These are phyloP conservation scores for Phoxinus dragarum DNA, from an alignment of 2,797 vertebrate genomes.

Conservation along the genomic window DNA sequence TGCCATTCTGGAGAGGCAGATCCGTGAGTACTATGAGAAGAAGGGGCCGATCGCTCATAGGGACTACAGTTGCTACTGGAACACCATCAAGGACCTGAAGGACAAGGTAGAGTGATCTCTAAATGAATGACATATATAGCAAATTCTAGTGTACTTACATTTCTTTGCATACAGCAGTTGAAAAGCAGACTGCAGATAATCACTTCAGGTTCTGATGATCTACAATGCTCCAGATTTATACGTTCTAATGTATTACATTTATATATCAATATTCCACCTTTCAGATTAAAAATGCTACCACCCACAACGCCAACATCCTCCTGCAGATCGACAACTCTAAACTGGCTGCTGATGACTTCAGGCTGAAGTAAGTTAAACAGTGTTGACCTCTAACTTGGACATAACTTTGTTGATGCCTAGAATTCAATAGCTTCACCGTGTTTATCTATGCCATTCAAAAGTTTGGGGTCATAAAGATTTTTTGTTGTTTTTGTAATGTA, in stretches of 20 bases:
- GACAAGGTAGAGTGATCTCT: conserved; percentile 82
- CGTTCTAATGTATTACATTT: background rate
- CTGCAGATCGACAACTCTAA: conserved; percentile 92
- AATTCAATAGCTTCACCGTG: background rate
- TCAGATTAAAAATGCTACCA: conserved; percentile 80
- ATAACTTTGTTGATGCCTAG: background rate
- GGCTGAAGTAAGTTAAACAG: conserved; percentile 80
- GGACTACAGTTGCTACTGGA: conserved; percentile 88
- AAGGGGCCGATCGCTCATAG: conserved; percentile 80
- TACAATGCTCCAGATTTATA: background rate
- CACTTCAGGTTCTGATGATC: background rate
- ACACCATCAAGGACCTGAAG: conserved; percentile 87
- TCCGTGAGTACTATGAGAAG: conserved; percentile 82
- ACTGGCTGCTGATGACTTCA: conserved; percentile 93
- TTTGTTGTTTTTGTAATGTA: background rate
- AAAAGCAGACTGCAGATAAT: background rate
- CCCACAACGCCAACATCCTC: conserved; percentile 82
- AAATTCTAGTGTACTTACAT: no score
- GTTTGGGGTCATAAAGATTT: background rate
- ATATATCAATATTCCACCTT: background rate
- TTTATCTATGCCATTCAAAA: background rate
- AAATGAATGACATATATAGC: no score
- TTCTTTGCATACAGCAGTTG: background rate
- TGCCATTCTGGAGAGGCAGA: conserved; percentile 80
- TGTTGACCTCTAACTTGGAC: background rate